Base-by-base conservation (phyloP, 2,113 vertebrate species). In the Nesoenas mayeri region DNA sequence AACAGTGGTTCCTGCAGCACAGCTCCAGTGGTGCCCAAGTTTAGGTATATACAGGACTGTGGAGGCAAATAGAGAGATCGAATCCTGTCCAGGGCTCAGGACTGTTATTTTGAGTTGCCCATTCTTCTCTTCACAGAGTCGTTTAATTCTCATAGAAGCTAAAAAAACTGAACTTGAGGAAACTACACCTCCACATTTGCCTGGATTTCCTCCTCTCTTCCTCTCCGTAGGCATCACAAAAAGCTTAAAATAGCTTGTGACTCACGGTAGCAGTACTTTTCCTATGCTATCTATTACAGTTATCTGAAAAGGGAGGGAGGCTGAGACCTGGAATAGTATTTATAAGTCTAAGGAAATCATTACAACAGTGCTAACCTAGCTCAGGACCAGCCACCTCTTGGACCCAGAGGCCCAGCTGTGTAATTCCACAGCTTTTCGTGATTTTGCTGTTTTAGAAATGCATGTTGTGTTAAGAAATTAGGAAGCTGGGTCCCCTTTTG, bases 391-490 rank as follows among this genome's bases (percentile, higher is more conserved):
- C 24, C 8, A 3, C 16, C 17, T 79, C 51, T 57, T 73, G 56
- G 58, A 79, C 56, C 42, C 65, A 79, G 80, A 83, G 44, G 58
- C 36, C 40, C 17, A 15, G 47, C 79, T 53, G 88, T 85, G 79
- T 50, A 64, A 79, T 75, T 82, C 91, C 28, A 8, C 67, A 62
- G 38, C 4, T 12, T 80, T 62, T 93, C 66, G 62, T 64, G 44
- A 91, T 85, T 95, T 93, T 95, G 51, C 65, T 94, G 28, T 78
- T 96, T 66, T 42, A 79, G 58, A 82, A 95, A 65, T 14, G 15
- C 1, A 1, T n/a, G 82, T 14, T 0, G 0, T 29, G 26, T 67
- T 70, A 83, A 80, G 54, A 95, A 93, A 95, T 91, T 29, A 88
- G 40, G 25, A 91, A 87, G 32, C 12, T 29, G 11, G 56, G 51